phyloP scores from a whole-genome alignment of 2,113 vertebrate genomes.

The Xiphophorus maculatus region DNA sequence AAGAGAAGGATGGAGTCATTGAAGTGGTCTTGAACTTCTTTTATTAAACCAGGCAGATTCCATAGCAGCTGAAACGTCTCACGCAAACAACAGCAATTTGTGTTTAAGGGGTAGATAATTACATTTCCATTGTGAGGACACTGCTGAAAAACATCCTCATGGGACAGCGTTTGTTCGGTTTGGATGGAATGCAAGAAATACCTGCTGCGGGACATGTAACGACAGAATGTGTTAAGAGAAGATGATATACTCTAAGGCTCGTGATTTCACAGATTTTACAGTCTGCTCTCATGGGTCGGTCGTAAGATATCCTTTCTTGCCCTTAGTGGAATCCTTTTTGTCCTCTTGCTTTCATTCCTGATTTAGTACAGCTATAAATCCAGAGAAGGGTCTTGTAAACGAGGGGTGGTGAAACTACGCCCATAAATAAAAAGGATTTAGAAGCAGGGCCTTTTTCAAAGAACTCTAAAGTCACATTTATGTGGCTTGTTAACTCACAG shows the following conservation, averaged over 20 bases:
- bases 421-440: conserved; percentile 75
- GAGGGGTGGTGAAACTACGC: conserved; percentile 56
- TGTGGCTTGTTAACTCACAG: conserved; percentile 57
- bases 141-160: conserved; percentile 35
- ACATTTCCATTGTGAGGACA: conserved; percentile 51
- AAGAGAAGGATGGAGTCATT: conserved; percentile 49
- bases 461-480: conserved; percentile 59
- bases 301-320: conserved; percentile 52
- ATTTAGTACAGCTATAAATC: conserved; percentile 77
- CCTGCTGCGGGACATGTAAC: conserved; percentile 54
- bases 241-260: conserved; percentile 37
- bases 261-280: conserved; percentile 54
- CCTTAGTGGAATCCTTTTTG: conserved; percentile 63
- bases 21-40: conserved; percentile 38
- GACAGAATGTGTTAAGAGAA: conserved; percentile 47
- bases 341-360: conserved; percentile 66
- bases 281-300: conserved; percentile 41
- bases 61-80: conserved; percentile 24
- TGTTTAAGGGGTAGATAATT: conserved; percentile 57
- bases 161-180: conserved; percentile 45
- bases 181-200: conserved; percentile 51
- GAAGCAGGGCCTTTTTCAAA: conserved; percentile 54
- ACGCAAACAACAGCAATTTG: conserved; percentile 57
- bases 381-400: conserved; percentile 72
- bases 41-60: conserved; percentile 33